Conservation (phyloP, 2,113 vertebrate species). For the Colistium nudipinnis region DNA sequence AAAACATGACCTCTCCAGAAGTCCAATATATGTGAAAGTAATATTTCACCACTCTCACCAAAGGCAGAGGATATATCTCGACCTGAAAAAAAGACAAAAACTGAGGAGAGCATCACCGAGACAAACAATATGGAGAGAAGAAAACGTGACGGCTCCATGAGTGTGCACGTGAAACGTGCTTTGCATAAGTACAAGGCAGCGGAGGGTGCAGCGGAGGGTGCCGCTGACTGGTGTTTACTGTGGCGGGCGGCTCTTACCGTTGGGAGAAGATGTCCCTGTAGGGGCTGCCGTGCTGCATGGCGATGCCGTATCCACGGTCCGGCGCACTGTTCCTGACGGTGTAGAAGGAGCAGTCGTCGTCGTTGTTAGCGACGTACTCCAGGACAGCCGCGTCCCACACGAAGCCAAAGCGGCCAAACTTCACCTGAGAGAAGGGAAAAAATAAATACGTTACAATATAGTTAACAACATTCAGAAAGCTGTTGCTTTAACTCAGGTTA, state of each 20-base stretch:
- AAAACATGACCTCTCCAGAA: constrained; percentile 28
- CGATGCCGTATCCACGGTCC: constrained; percentile 95
- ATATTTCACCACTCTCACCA: not conserved
- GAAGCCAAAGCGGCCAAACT: constrained; percentile 94
- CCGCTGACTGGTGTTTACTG: constrained; percentile 27
- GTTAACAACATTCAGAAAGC: constrained; percentile 27
- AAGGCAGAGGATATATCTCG: constrained; percentile 4
- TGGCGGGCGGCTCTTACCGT: constrained; percentile 83
- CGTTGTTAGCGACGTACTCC: constrained; percentile 96
- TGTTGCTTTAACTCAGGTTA: not conserved
- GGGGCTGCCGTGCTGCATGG: constrained; percentile 96
- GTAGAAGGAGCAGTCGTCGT: constrained; percentile 96
- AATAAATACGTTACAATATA: not conserved
- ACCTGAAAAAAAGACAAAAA: too few species aligned
- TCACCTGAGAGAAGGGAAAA: constrained; percentile 84
- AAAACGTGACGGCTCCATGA: not conserved
- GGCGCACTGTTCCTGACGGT: constrained; percentile 89
- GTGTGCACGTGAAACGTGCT: constrained; percentile 5
- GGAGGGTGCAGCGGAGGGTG: constrained; percentile 15
- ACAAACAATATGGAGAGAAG: not conserved
- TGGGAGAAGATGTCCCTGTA: constrained; percentile 98
- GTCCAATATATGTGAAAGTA: constrained; percentile 9
- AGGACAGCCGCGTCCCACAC: constrained; percentile 97
- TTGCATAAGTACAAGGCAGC: too few species aligned
- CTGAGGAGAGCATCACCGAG: not conserved